Evolutionary conservation across 1,140 invertebrate species (phyloP), one percentile per base, ranked within the genome.

Genomic region (Caenorhabditis latens): DNA sequence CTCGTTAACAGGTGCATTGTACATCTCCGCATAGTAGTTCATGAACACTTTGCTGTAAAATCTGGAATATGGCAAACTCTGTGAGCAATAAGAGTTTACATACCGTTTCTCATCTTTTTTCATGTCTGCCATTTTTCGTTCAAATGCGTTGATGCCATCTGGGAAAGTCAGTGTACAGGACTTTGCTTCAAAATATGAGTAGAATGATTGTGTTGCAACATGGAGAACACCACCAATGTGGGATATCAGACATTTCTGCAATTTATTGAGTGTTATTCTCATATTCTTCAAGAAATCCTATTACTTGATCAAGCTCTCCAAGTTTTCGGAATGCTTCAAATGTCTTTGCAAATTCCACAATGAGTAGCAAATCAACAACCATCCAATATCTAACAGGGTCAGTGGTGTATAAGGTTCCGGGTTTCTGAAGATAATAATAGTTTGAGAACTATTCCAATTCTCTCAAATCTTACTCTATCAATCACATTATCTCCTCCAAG

Each of bases 301-400:
- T 46, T 86, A 86, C 85, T 75, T 83, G 48, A 65, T 88, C 87
- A 11, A 53, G n/a, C 48, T 83, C 40, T 40, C n/a, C 14, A 6
- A 88, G 57, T 13, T 14, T 57, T 19, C 57, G 21, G 82, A 88
- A 88, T 9, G 40, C 40, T 21, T 50, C 50, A 57, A 88, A 88
- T 5, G 71, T 83, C 42, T 88, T 88, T 5, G 87, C 84, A 43
- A 84, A 88, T 55, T 88, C 87, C 6, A 86, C 67, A 32, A 63
- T 71, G 6, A 88, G 63, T 0, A 83, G 53, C 6, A 85, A 57
- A 48, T 88, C 87, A 16, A 61, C 58, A 19, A 88, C 58, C 87
- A 88, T 88, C 87, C 87, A 88, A 14, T 75, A 83, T 63, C 61
- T 65, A 19, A 86, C 57, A 4, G 85, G 85, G n/a, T 83, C 79